Base-by-base conservation (phyloP, 2,113 vertebrate species). In the Vanacampus margaritifer region DNA sequence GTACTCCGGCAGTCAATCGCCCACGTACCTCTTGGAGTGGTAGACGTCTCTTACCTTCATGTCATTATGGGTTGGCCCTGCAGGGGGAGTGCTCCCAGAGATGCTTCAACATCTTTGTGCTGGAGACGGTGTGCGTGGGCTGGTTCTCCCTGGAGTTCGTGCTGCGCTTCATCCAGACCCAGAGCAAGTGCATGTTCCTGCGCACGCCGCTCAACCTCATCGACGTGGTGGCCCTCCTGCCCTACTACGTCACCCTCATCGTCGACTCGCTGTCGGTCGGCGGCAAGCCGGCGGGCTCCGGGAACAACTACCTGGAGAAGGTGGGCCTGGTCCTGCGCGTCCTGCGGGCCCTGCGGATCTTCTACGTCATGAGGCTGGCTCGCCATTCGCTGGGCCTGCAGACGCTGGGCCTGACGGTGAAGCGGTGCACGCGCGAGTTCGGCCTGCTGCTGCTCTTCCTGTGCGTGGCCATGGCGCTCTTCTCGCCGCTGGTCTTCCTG, bases 141-240 rank as follows among this genome's bases (percentile, higher is more conserved):
- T 99, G 97, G 97, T 99, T 99, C 88, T 99, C 96, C 5, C 89
- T 99, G 51, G 96, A 98, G 90, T 95, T 98, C 86, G 79, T 96
- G 70, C 91, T 98, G 84, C 94, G 96, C 53, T 96, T 95, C 79
- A 95, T 98, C 84, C 96, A 96, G 89, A 94, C 96, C 0, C 94
- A 94, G 86, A 94, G 95, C 89, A 98, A 96, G 84, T 96, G 95
- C 1, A 87, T 86, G 76, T 99, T 98, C 85, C 90, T 99, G 87
- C 91, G 93, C 45, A 95, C 95, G 5, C 96, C 97, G 0, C 94
- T 99, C 62, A 98, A 95, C 81, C 78, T 98, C 85, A 93, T 98
- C 3, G 96, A 99, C 82, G 89, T 96, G 74, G 87, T 98, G 89
- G 97, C 97, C 86, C 93, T 99, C 80, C 88, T 98, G 76, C 96